These are phyloP conservation scores for Perithous albicinctus DNA, from an alignment of 2,888 invertebrate genomes.

Conservation along the genomic window DNA sequence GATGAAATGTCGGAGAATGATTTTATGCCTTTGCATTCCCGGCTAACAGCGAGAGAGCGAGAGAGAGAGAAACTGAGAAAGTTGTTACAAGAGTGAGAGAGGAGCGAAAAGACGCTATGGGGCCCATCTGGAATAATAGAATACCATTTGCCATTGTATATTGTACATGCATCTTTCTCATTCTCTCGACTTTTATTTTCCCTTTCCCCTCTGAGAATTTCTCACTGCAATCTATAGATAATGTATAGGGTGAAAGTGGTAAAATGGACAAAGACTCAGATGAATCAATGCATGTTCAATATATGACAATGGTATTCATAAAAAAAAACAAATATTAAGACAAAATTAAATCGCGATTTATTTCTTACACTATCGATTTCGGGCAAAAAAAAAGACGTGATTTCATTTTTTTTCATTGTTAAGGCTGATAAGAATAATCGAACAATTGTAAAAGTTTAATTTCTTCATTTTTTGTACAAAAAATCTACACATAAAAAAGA, in stretches of 20 bases:
- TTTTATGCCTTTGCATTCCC: slow-evolving; percentile 81
- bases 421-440: no score
- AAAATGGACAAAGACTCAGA: not conserved
- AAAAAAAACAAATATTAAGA: not conserved
- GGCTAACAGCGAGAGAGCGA: slow-evolving; percentile 37
- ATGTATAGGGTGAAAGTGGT: not conserved
- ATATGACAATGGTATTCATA: not conserved
- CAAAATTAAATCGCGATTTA: not conserved
- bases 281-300: not conserved
- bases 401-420: no score
- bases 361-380: not conserved
- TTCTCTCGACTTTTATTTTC: slow-evolving; percentile 58
- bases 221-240: slow-evolving; percentile 15
- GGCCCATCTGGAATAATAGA: slow-evolving; percentile 83
- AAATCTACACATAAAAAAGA: no score
- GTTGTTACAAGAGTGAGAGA: slow-evolving; percentile 54
- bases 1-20: slow-evolving; percentile 81
- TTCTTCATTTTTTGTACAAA: no score
- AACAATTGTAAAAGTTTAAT: no score
- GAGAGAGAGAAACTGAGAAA: slow-evolving; percentile 24
- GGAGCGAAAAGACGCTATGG: slow-evolving; percentile 52
- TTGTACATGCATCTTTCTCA: slow-evolving; percentile 62
- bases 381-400: no score
- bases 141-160: slow-evolving; percentile 83
- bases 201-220: slow-evolving; percentile 50